Conservation (phyloP, 2,888 invertebrate species). For the Leptinotarsa tumamoca region DNA sequence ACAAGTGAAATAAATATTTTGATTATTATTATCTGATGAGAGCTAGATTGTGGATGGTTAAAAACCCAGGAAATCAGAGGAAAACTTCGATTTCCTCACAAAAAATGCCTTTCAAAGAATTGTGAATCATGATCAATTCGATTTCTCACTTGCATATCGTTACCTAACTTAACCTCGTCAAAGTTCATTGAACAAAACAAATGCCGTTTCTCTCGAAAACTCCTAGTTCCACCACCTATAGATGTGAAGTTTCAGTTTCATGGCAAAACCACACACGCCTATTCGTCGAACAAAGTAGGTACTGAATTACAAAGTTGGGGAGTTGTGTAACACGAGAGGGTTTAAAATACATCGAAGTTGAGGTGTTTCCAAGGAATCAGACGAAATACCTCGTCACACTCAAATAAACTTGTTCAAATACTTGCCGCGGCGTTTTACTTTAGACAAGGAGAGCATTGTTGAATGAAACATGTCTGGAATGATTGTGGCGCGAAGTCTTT, state of each 20-base stretch:
- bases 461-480: background rate
- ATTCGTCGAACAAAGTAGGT: slow-evolving; percentile 30
- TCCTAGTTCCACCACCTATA: background rate
- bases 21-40: too few relatives aligned
- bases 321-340: slow-evolving; percentile 26
- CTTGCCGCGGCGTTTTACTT: background rate
- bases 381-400: background rate
- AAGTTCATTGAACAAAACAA: background rate
- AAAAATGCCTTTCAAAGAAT: too few relatives aligned
- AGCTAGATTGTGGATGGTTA: too few relatives aligned
- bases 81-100: too few relatives aligned
- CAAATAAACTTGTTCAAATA: slow-evolving; percentile 1
- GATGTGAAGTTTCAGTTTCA: slow-evolving; percentile 5
- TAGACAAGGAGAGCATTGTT: background rate
- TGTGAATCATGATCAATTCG: too few relatives aligned
- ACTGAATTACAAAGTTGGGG: slow-evolving; percentile 27
- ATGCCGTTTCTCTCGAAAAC: background rate
- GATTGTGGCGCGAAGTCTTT: background rate
- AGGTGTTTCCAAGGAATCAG: slow-evolving; percentile 19
- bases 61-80: too few relatives aligned
- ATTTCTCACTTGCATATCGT: background rate
- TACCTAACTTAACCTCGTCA: background rate
- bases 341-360: slow-evolving; percentile 20
- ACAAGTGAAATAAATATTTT: too few relatives aligned
- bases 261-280: slow-evolving; percentile 12